Evolutionary conservation across 1,140 invertebrate genomes (phyloP).

Genomic region (Nomia melanderi): DNA sequence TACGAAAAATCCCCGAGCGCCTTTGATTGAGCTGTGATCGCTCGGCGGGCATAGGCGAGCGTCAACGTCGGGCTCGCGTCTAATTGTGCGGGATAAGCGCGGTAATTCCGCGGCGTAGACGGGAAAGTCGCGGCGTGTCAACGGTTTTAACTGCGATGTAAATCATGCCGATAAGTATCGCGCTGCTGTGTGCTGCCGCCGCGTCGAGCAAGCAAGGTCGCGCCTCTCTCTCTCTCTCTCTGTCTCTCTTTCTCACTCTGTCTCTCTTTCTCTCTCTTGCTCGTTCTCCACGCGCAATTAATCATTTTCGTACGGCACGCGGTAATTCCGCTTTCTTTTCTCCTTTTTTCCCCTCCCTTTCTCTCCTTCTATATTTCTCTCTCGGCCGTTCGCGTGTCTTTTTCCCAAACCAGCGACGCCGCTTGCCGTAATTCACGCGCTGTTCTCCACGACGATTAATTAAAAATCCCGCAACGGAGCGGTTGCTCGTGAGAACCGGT

Average conservation of each 20-base stretch:
- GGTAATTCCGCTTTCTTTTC: conserved; percentile 50
- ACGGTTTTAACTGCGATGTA: conserved; percentile 68
- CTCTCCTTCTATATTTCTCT: too few species aligned
- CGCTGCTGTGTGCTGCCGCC: conserved; percentile 39
- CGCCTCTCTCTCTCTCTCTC: conserved; percentile 43
- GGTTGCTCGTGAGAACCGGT: background rate
- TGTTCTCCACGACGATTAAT: conserved; percentile 56
- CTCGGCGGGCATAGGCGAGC: background rate
- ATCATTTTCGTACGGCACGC: conserved; percentile 69
- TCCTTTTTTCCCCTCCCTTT: background rate
- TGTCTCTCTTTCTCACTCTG: conserved; percentile 35
- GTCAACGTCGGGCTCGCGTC: conserved; percentile 12
- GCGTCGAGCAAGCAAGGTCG: conserved; percentile 65
- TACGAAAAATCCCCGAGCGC: conserved; percentile 1
- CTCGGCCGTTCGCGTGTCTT: background rate
- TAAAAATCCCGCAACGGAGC: conserved; percentile 51
- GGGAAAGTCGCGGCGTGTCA: conserved; percentile 54
- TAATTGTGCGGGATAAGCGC: conserved; percentile 45
- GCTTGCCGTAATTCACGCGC: conserved; percentile 62
- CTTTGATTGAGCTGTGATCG: conserved; percentile 40
- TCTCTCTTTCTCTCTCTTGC: background rate
- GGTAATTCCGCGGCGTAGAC: conserved; percentile 24
- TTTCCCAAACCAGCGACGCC: conserved; percentile 31
- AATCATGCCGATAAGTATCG: conserved; percentile 74
- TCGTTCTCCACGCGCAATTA: too few species aligned